These are phyloP conservation scores for Anastrepha ludens DNA, from an alignment of 1,140 invertebrate genomes.

Conservation along the genomic window DNA sequence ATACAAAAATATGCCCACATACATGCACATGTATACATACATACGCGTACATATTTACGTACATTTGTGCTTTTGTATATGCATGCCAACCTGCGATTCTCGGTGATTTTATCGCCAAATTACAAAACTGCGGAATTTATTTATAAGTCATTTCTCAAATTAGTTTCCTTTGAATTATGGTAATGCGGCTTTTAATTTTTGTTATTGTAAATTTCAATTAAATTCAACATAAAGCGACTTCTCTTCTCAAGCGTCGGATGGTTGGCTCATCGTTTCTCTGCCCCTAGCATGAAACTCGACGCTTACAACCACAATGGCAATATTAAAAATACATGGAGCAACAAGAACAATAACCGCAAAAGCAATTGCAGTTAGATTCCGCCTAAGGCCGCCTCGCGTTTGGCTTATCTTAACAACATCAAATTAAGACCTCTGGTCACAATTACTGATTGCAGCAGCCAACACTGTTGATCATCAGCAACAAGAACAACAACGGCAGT, in stretches of 20 bases:
- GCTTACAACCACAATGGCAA: constrained; percentile 17
- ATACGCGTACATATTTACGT: background rate
- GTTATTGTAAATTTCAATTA: constrained; percentile 11
- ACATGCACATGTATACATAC: background rate
- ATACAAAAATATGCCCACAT: background rate
- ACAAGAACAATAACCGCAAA: constrained; percentile 12
- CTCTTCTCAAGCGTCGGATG: background rate
- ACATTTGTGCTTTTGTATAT: background rate
- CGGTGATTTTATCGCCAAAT: constrained; percentile 24
- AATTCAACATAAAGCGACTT: constrained; percentile 18
- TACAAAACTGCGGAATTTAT: constrained; percentile 17
- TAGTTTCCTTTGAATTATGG: constrained; percentile 45
- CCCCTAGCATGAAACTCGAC: background rate
- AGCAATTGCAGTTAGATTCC: constrained; percentile 33
- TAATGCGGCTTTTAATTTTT: constrained; percentile 31
- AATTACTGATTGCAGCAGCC: constrained; percentile 48
- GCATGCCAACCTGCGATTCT: background rate
- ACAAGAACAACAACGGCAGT: background rate
- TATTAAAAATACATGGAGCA: background rate
- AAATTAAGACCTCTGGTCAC: constrained; percentile 50
- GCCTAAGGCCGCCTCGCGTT: constrained; percentile 26
- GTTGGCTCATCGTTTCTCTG: background rate
- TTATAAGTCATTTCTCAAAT: constrained; percentile 30
- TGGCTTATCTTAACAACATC: constrained; percentile 49
- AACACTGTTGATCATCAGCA: background rate